Conservation (phyloP, 2,113 vertebrate species). For the Heloderma charlesbogerti region DNA sequence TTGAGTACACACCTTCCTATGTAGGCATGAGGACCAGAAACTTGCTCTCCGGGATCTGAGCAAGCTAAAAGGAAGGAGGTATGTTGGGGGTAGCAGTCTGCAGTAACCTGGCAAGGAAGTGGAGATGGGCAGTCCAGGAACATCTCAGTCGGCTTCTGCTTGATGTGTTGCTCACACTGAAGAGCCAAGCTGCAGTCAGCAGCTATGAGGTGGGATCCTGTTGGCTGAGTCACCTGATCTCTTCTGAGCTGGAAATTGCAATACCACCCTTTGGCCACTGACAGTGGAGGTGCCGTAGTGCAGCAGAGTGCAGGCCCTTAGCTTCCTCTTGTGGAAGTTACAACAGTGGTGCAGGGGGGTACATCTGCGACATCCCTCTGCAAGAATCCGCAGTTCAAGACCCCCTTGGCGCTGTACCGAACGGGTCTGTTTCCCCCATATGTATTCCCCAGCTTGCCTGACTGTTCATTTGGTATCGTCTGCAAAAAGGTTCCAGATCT, state of each 20-base stretch:
- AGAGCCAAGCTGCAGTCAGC: not conserved
- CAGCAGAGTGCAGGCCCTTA: not conserved
- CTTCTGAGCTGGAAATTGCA: not conserved
- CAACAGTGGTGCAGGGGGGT: not conserved
- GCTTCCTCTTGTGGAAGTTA: not conserved
- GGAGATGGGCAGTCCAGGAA: not conserved
- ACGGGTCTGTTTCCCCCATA: no score
- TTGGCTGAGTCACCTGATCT: not conserved
- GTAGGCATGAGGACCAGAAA: no score
- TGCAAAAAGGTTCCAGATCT: not conserved
- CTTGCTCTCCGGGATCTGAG: no score
- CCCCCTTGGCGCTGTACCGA: no score
- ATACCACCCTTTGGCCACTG: no score
- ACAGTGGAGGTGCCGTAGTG: no score
- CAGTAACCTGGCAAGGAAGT: not conserved
- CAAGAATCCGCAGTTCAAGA: no score
- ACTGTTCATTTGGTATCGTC: not conserved
- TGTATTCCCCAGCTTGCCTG: not conserved
- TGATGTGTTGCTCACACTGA: not conserved
- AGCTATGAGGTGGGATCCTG: not conserved
- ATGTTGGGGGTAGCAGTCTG: no score
- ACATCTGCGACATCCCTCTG: no score
- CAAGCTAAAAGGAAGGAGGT: no score
- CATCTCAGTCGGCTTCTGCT: not conserved
- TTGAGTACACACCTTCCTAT: not conserved